Percentiles rank a stretch among this genome's conserved stretches.
Evolutionary conservation across 92 coral and sea anemone genomes (phyloP).

Genomic region (Zoanthus gigantus): DNA sequence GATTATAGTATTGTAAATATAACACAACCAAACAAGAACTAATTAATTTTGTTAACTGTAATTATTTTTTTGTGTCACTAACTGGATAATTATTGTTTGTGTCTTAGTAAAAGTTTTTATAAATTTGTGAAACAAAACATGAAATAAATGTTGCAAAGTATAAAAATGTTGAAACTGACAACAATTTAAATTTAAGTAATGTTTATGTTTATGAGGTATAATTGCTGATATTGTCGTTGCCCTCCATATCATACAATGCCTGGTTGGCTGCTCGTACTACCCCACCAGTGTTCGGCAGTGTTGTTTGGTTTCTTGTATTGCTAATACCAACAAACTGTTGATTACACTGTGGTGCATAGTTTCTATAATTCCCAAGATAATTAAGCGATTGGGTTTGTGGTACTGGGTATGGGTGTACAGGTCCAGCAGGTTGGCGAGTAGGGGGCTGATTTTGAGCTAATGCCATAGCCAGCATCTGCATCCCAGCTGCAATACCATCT

Average conservation of each 20-base stretch:
- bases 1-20: not conserved
- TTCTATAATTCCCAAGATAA: not conserved
- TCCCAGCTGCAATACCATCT: slow-evolving; percentile 46
- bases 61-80: not conserved
- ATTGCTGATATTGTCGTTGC: not conserved
- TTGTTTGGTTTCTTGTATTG: not conserved
- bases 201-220: not conserved
- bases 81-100: not conserved
- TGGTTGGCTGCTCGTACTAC: not conserved
- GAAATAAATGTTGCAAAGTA: not conserved
- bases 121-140: not conserved
- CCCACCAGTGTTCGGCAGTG: not conserved
- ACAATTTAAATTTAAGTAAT: too few species aligned
- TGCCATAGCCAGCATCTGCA: slow-evolving; percentile 50
- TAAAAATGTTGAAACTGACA: not conserved
- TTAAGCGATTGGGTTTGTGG: not conserved
- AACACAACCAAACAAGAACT: not conserved
- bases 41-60: not conserved
- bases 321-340: not conserved
- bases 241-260: not conserved
- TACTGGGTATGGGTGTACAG: not conserved
- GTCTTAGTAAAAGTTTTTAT: not conserved
- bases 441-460: not conserved
- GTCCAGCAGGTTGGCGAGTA: not conserved
- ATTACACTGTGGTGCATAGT: not conserved